Base-by-base conservation (phyloP, 2,113 vertebrate species). In the Calonectris borealis region DNA sequence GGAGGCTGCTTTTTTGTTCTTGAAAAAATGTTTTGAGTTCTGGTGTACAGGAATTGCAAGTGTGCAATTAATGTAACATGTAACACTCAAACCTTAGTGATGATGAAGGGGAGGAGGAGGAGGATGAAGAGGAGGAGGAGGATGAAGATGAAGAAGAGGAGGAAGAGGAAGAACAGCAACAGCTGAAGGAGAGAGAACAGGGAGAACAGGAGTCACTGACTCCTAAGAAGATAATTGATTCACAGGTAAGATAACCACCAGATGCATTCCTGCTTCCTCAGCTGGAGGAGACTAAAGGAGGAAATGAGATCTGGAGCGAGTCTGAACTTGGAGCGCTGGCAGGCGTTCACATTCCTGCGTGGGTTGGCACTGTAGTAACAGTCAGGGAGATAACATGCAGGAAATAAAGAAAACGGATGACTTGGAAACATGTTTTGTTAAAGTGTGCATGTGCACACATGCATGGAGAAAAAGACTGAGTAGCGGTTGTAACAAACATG, bases 21-120 rank as follows among this genome's bases (percentile, higher is more conserved):
- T 51, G 58, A 54, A 52, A 73, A 70, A 46, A 15, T 18, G 12
- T 29, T 29, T 62, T n/a, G 13, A 57, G 27, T 94, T 65, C 19
- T 6, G 24, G 7, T 61, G 21, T 69, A 38, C 31, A 38, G 54
- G 73, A 84, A 26, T n/a, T 76, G 49, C 48, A 57, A 48, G 34
- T 42, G 9, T 72, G 7, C 94, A 48, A 82, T 65, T 72, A 66
- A 42, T 27, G 55, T 38, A 32, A 75, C 9, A 3, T 51, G 17
- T 83, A 77, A 89, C 34, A 66, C 62, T 91, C 24, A 26, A 83
- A 97, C 25, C 32, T 51, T 94, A 98, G 98, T 86, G 98, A 98
- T 78, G 98, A 98, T 13, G 98, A 98, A 49, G 98, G 97, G 9
- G 98, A 98, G 4, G 98, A 98, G 0, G 97, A 97, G 0, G 98